Evolutionary conservation across 64 coral and sea anemone genomes (phyloP).

Genomic region (Pocillopora verrucosa): DNA sequence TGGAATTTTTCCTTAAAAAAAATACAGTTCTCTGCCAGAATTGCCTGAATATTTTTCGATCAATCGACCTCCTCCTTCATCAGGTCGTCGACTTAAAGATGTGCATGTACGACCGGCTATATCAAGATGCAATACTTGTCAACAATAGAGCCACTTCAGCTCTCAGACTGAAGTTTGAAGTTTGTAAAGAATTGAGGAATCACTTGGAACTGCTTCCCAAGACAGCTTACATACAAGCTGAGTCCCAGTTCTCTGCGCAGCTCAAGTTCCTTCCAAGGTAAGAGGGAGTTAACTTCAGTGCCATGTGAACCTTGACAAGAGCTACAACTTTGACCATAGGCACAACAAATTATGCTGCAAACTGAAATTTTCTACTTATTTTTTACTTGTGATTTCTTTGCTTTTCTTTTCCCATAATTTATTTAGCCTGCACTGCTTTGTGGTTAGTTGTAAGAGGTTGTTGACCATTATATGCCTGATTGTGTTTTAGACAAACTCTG

Average conservation of each 20-base stretch:
- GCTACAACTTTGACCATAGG: background rate
- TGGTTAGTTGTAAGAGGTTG: background rate
- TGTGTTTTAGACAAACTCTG: conserved; percentile 64
- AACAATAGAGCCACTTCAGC: conserved; percentile 99
- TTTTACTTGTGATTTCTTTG: background rate
- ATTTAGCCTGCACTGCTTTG: background rate
- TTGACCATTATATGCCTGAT: background rate
- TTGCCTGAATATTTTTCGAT: no score
- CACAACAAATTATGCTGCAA: background rate
- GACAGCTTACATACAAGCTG: conserved; percentile 95
- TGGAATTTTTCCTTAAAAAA: no score
- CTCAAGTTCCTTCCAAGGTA: conserved; percentile 97
- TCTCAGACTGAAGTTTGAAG: conserved; percentile 96
- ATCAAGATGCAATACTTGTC: conserved; percentile 97
- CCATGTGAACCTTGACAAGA: background rate
- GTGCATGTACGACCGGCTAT: conserved; percentile 94
- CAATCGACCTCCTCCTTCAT: background rate
- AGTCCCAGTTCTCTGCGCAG: conserved; percentile 98
- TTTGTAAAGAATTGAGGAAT: conserved; percentile 97
- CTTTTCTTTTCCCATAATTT: background rate
- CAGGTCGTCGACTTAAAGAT: conserved; percentile 92
- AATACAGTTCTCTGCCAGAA: no score
- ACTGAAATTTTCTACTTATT: background rate
- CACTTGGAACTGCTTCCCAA: conserved; percentile 94
- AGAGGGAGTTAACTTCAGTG: background rate